Conservation (phyloP, 2,797 vertebrate genomes). For the Enoplosus armatus region DNA sequence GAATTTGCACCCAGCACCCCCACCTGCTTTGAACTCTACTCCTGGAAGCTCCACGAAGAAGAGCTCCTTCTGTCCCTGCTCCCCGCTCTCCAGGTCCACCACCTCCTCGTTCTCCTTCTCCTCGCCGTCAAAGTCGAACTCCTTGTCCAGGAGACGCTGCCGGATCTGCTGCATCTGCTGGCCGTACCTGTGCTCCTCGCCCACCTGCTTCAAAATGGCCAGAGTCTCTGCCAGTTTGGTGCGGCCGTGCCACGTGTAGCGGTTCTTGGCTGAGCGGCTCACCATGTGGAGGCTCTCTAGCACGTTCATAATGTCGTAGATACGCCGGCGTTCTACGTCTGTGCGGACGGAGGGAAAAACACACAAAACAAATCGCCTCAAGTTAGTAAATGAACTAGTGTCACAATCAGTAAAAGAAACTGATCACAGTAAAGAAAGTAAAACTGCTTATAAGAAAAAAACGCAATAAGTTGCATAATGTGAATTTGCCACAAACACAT, state of each 20-base stretch:
- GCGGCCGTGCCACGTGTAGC: slow-evolving; percentile 93
- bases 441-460: too few relatives aligned
- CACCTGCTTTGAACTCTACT: slow-evolving; percentile 94
- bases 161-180: slow-evolving; percentile 93
- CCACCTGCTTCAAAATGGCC: slow-evolving; percentile 88
- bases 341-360: neutral
- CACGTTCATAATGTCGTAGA: slow-evolving; percentile 98
- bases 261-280: slow-evolving; percentile 96
- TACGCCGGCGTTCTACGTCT: slow-evolving; percentile 95
- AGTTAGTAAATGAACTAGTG: neutral
- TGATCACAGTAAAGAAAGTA: neutral
- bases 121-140: slow-evolving; percentile 83
- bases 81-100: slow-evolving; percentile 65
- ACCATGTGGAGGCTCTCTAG: slow-evolving; percentile 98
- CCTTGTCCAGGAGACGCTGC: slow-evolving; percentile 85
- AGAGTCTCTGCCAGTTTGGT: slow-evolving; percentile 91
- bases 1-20: too few relatives aligned
- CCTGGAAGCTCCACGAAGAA: slow-evolving; percentile 93
- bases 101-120: slow-evolving; percentile 85
- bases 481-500: neutral
- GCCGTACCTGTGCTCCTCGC: slow-evolving; percentile 89
- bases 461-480: neutral
- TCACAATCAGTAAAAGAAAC: neutral
- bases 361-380: neutral
- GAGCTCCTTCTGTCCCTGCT: slow-evolving; percentile 86